Evolutionary conservation across 2,797 vertebrate species (phyloP), one percentile per base, ranked within the genome.

Genomic region (Danionella dracula): DNA sequence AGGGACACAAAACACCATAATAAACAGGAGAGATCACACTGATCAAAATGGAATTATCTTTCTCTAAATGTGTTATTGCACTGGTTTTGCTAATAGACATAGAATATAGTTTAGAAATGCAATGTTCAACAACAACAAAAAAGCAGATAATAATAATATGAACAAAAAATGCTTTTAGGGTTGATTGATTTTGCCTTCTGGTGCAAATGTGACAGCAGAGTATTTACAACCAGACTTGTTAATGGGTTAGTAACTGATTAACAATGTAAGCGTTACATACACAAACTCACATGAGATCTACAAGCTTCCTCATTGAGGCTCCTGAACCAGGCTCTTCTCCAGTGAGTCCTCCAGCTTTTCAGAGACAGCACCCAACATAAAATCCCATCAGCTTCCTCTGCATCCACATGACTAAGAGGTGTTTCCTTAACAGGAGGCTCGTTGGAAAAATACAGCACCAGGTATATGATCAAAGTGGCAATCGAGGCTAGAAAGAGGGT

Each of bases 291-390:
- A 90, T 82, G 85, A 72, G 76, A 76, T 55, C 77, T 84, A 38
- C 66, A 78, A 2, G 92, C 88, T 74, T 91, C 85, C 1, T 82
- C 78, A 69, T 89, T 92, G 51, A 98, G 79, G 45, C 92, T 91
- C 16, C 77, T 78, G 79, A 93, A 83, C 95, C 94, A 97, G 17
- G 93, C 92, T 75, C 75, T 84, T 74, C 86, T 91, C 95, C 96
- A 98, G 65, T 88, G 88, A 67, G 80, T 82, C 57, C 74, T 87
- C 95, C 95, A 98, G 88, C 91, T 91, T 46, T 41, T 78, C 82
- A 91, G 83, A 68, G 92, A 89, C 85, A 98, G 90, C 78, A 91
- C 85, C 95, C 96, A 97, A 65, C 81, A 83, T 70, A 97, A 83
- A 66, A 93, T 83, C 49, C 88, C 82, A 65, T 86, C 87, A 4